These are phyloP conservation scores for Holacanthella duospinosa DNA, from an alignment of 2,888 invertebrate genomes.

Conservation along the genomic window DNA sequence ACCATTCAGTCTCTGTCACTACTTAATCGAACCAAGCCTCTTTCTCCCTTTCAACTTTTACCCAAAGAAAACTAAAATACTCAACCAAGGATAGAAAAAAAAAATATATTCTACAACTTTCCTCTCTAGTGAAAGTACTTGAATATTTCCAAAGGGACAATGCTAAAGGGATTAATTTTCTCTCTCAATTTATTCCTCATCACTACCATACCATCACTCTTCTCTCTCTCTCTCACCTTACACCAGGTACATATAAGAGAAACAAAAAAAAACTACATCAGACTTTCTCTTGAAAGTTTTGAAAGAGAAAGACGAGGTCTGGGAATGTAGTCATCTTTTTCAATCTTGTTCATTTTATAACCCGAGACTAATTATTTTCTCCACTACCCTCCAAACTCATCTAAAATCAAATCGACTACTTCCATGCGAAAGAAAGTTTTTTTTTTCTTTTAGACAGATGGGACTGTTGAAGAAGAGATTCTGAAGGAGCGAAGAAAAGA, in stretches of 20 bases:
- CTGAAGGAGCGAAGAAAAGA: neutral
- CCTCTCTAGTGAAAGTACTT: neutral
- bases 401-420: constrained; percentile 1
- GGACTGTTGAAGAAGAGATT: neutral
- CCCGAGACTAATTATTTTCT: neutral
- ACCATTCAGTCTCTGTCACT: neutral
- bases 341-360: neutral
- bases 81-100: neutral
- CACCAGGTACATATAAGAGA: neutral
- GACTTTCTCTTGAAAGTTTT: neutral
- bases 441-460: neutral
- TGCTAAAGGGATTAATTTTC: neutral
- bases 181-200: no score
- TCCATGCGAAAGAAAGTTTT: constrained; percentile 2
- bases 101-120: neutral
- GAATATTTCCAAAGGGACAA: neutral
- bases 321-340: neutral
- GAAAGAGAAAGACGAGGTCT: neutral
- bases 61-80: no score
- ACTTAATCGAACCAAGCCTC: neutral
- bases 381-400: neutral
- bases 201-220: no score
- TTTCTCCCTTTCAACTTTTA: no score
- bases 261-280: neutral
- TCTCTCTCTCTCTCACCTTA: neutral